Evolutionary conservation across 2,797 vertebrate species (phyloP), one percentile per base, ranked within the genome.

Genomic region (Pangasius macronema): DNA sequence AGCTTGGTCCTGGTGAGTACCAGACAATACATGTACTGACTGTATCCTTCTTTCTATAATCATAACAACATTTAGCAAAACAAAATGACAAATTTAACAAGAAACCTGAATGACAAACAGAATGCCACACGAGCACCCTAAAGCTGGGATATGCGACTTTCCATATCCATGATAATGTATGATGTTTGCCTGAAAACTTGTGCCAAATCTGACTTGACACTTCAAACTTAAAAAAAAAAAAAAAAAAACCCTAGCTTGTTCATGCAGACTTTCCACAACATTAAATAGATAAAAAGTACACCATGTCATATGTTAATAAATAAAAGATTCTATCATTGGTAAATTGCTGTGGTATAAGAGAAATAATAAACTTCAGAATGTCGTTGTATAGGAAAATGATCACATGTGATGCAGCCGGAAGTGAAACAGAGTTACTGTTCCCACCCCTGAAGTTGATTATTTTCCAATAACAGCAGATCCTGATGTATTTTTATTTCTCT

Each of bases 1-100:
- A 76, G 22, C 77, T 42, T 22, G 3, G 82, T 91, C 11, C 72
- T 91, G 89, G 89, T 91, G 73, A 9, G 90, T 87, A 85, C 42
- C 42, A 8, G 10, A 83, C 5, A 76, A 22, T 30, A 67, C 80
- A 83, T 36, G 16, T n/a, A 6, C 67, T 14, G 33, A 5, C 0
- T 42, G 70, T 11, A 24, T 72, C 9, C 67, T 70, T 33, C 30
- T 67, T 67, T 67, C 6, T 2, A 1, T 22, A 3, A 39, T 7
- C 36, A 36, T 20, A 39, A 39, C 9, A 7, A 70, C 16, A 3
- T 33, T 70, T 70, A 39, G 20, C 13, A 22, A 39, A 39, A 75
- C 22, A 2, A 33, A 24, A 42, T 22, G 39, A 14, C 63, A 42
- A 22, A 6, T 36, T 27, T 8, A 13, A 46, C 13, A 11, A 46